Evolutionary conservation across 2,113 vertebrate genomes (phyloP).

Genomic region (Rhombomys opimus): DNA sequence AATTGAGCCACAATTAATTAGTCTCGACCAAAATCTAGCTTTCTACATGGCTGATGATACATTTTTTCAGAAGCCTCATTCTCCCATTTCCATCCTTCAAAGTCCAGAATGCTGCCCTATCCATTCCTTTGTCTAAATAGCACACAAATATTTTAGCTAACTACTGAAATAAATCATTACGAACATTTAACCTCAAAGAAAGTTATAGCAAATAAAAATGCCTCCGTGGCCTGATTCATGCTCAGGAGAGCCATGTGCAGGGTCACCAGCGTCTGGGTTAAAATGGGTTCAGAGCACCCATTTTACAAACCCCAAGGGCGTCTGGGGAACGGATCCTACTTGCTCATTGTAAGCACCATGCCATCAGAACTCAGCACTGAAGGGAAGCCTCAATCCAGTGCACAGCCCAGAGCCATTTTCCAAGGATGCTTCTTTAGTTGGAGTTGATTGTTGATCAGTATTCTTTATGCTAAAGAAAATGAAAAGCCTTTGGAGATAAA

Average conservation of each 20-base stretch:
- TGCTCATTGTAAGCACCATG: neutral
- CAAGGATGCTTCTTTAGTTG: neutral
- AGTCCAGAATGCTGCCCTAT: constrained; percentile 45
- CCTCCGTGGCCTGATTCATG: constrained; percentile 35
- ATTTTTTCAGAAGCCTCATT: constrained; percentile 63
- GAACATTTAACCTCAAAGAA: constrained; percentile 68
- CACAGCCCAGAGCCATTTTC: neutral
- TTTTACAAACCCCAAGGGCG: constrained; percentile 11
- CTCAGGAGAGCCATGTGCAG: neutral
- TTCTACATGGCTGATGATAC: constrained; percentile 73
- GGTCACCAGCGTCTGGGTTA: constrained; percentile 33
- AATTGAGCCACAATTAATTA: constrained; percentile 79
- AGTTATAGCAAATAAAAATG: constrained; percentile 73
- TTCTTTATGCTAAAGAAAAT: neutral
- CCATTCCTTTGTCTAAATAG: constrained; percentile 72
- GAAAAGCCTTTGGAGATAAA: neutral
- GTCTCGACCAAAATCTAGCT: constrained; percentile 70
- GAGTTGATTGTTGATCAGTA: neutral
- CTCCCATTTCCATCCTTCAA: constrained; percentile 76
- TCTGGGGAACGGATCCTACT: neutral
- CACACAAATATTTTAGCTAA: constrained; percentile 78
- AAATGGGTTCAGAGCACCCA: neutral
- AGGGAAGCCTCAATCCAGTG: neutral
- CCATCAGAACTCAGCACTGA: neutral
- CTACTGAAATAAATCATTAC: constrained; percentile 75